A percentile compares a stretch with the other conserved stretches of the same genome.
Conservation (phyloP, 2,888 invertebrate species). For the Globia sparganii region DNA sequence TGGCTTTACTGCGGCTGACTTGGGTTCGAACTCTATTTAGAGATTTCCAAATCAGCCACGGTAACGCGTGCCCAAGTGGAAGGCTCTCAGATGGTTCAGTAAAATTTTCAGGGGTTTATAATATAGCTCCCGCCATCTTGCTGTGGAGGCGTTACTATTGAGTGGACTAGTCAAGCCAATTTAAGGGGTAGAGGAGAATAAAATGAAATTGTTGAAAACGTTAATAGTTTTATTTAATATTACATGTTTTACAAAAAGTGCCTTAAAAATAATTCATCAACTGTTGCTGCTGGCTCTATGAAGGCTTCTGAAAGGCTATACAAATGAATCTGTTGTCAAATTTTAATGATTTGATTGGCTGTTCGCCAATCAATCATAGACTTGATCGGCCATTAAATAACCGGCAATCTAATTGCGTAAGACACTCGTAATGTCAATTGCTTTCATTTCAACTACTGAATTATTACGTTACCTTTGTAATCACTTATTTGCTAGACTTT, state of each 20-base stretch:
- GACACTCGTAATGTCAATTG: neutral
- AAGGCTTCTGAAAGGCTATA: neutral
- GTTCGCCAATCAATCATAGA: neutral
- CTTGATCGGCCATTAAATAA: constrained; percentile 2
- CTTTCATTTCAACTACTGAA: neutral
- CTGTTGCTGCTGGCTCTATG: neutral
- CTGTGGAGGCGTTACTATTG: too few relatives aligned
- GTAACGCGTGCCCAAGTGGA: neutral
- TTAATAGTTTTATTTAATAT: neutral
- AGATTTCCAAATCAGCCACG: too few relatives aligned
- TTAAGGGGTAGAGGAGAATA: neutral
- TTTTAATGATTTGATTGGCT: neutral
- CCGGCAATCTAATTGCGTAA: neutral
- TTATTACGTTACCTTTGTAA: neutral
- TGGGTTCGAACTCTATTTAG: too few relatives aligned
- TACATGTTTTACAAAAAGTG: neutral
- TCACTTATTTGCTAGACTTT: neutral
- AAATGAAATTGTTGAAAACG: neutral
- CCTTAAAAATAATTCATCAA: neutral
- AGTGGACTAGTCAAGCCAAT: too few relatives aligned
- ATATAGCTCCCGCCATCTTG: neutral
- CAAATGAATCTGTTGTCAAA: constrained; percentile 1
- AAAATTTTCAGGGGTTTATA: neutral
- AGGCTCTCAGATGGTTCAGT: neutral
- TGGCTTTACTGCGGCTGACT: too few relatives aligned